These are phyloP conservation scores for Batillaria attramentaria DNA, from an alignment of 1,140 invertebrate species.

Conservation along the genomic window DNA sequence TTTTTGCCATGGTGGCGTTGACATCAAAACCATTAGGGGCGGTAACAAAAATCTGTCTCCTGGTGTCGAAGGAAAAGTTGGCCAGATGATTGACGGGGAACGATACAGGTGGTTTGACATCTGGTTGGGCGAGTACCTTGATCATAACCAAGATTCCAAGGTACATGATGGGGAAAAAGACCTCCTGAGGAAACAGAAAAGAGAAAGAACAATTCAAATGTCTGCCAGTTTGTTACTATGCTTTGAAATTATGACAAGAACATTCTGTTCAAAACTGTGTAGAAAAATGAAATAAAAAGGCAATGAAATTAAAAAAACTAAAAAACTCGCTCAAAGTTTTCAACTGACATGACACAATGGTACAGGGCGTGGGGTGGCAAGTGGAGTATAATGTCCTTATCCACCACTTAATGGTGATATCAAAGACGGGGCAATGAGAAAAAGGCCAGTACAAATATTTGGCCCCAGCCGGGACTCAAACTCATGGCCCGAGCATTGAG, in stretches of 20 bases:
- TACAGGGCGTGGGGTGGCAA: too few species aligned
- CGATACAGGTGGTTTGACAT: slow-evolving; percentile 35
- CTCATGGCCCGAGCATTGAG: neutral
- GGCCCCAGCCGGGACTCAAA: neutral
- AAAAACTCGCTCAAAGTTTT: neutral
- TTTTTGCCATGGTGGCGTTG: slow-evolving; percentile 38
- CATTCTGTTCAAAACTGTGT: neutral
- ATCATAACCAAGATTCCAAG: slow-evolving; percentile 51
- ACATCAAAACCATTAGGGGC: slow-evolving; percentile 40
- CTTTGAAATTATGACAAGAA: neutral
- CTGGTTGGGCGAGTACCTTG: slow-evolving; percentile 39
- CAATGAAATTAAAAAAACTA: too few species aligned
- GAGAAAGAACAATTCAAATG: neutral
- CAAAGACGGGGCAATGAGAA: too few species aligned
- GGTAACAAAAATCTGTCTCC: slow-evolving; percentile 32
- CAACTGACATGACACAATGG: neutral
- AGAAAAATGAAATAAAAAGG: too few species aligned
- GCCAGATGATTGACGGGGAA: slow-evolving; percentile 38
- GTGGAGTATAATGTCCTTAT: too few species aligned
- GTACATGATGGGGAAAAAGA: slow-evolving; percentile 59
- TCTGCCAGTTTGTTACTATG: neutral
- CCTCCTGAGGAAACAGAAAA: slow-evolving; percentile 51
- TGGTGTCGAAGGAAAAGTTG: slow-evolving; percentile 9
- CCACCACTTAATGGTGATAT: too few species aligned
- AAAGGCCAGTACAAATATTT: too few species aligned